These are phyloP conservation scores for Agrotis clavis DNA, from an alignment of 2,888 invertebrate genomes.

Conservation along the genomic window DNA sequence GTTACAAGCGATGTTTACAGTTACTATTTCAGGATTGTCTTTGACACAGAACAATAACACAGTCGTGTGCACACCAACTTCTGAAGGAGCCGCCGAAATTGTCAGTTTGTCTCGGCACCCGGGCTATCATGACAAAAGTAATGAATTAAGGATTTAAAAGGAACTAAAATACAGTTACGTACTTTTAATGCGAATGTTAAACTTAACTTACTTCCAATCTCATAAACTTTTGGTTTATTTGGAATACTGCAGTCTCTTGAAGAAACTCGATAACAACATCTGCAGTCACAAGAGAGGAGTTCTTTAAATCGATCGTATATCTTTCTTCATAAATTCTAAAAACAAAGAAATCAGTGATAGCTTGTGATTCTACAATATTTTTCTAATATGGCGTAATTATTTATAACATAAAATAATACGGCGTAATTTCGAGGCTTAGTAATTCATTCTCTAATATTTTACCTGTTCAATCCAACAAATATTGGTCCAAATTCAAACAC, in stretches of 20 bases:
- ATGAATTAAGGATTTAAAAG: neutral
- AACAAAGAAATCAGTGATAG: constrained; percentile 17
- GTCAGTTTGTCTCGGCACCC: constrained; percentile 81
- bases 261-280: constrained; percentile 86
- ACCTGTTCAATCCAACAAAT: constrained; percentile 82
- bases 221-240: constrained; percentile 81
- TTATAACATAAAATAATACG: too few species aligned
- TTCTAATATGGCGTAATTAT: too few species aligned
- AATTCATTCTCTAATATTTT: neutral
- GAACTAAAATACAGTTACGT: neutral
- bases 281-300: constrained; percentile 89
- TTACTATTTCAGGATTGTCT: constrained; percentile 91
- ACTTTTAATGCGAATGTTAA: too few species aligned
- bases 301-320: constrained; percentile 88
- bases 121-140: constrained; percentile 72
- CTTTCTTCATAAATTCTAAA: constrained; percentile 87
- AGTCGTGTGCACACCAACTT: constrained; percentile 77
- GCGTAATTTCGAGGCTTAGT: too few species aligned
- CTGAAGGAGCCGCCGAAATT: constrained; percentile 84
- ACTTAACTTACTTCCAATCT: too few species aligned
- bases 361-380: too few species aligned
- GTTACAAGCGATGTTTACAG: constrained; percentile 86
- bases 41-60: constrained; percentile 85
- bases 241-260: constrained; percentile 85
- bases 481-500: constrained; percentile 88